phyloP scores from a whole-genome alignment of 2,797 vertebrate species.

The Monodelphis domestica region DNA sequence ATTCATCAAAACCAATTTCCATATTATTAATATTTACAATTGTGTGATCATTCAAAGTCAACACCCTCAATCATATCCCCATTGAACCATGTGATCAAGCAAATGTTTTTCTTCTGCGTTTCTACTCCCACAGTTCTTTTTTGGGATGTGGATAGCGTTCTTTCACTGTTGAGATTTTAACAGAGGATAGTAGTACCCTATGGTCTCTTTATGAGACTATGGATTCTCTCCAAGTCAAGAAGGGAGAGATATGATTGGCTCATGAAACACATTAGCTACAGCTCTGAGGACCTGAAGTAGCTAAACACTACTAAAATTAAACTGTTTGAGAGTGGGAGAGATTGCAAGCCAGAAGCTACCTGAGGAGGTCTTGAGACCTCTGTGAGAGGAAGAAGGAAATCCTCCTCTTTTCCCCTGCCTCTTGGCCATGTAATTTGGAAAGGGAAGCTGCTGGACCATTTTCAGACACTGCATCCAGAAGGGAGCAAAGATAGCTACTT shows the following conservation, averaged over 20 bases:
- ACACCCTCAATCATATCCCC: too few relatives aligned
- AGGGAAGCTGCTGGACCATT: not conserved
- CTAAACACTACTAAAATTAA: not conserved
- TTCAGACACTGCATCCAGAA: not conserved
- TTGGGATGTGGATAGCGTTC: too few relatives aligned
- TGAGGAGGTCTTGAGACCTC: not conserved
- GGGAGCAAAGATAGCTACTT: not conserved
- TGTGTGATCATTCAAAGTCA: too few relatives aligned
- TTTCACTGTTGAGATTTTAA: not conserved
- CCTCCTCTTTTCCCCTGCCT: not conserved
- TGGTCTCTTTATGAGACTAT: not conserved
- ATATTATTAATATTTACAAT: too few relatives aligned
- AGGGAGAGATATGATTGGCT: not conserved
- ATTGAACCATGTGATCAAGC: too few relatives aligned
- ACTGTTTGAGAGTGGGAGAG: not conserved
- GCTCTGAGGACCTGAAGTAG: not conserved
- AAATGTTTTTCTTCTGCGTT: too few relatives aligned
- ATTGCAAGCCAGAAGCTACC: not conserved
- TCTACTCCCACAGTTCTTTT: too few relatives aligned
- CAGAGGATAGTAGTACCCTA: not conserved
- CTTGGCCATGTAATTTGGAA: not conserved
- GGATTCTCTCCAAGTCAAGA: not conserved
- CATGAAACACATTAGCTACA: not conserved
- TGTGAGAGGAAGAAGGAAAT: not conserved
- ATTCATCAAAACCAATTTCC: too few relatives aligned